phyloP scores from a whole-genome alignment of 1,140 invertebrate species.

The Cataglyphis hispanica region DNA sequence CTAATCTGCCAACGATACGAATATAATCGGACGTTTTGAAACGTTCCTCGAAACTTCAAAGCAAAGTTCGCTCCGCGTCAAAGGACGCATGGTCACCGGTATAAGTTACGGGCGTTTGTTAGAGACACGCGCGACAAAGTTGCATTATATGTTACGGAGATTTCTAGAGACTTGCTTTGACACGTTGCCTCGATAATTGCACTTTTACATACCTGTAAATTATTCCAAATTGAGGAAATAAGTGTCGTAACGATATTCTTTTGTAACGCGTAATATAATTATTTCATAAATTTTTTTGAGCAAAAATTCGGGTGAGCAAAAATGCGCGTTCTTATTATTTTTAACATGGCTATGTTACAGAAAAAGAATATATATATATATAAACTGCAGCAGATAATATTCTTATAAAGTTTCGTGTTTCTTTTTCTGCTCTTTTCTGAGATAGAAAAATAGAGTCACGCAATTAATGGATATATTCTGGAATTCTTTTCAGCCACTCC shows the following conservation, averaged over 20 bases:
- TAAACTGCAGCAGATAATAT: not conserved
- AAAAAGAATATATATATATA: no score
- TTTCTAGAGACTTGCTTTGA: not conserved
- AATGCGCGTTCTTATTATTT: not conserved
- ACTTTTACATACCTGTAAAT: conserved; percentile 38
- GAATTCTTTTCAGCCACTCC: no score
- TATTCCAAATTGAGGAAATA: conserved; percentile 6
- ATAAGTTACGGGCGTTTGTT: conserved; percentile 62
- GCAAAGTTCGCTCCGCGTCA: conserved; percentile 39
- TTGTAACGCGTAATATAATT: not conserved
- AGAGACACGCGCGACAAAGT: conserved; percentile 50
- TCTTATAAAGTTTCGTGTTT: not conserved
- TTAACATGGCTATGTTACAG: not conserved
- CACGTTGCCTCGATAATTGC: conserved; percentile 29
- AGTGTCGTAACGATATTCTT: not conserved
- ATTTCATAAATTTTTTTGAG: not conserved
- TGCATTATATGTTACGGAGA: conserved; percentile 60
- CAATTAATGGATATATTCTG: not conserved
- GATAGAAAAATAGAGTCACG: not conserved
- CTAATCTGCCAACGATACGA: conserved; percentile 62
- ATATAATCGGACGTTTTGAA: conserved; percentile 26
- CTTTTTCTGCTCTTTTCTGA: not conserved
- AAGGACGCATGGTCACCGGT: conserved; percentile 39
- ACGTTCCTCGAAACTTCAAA: conserved; percentile 60
- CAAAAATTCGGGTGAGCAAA: no score